These are phyloP conservation scores for Melanerpes aurifrons DNA, from an alignment of 2,113 vertebrate species.

Conservation along the genomic window DNA sequence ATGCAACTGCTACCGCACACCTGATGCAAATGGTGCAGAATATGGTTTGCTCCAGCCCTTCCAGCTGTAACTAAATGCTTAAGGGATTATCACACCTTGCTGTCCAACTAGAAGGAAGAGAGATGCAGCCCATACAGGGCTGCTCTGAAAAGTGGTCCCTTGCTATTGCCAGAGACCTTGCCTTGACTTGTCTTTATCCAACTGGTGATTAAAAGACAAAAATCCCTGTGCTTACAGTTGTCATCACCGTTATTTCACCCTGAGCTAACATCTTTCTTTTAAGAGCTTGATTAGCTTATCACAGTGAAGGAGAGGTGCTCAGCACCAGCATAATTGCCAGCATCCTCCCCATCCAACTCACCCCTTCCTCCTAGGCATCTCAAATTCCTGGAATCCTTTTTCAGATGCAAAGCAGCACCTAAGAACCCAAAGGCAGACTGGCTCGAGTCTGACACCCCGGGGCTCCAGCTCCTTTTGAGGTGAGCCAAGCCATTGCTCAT, in stretches of 20 bases:
- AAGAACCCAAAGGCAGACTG: not conserved
- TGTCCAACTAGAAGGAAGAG: not conserved
- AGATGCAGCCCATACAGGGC: not conserved
- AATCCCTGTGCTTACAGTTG: not conserved
- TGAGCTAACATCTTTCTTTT: not conserved
- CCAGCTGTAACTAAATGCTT: conserved; percentile 1
- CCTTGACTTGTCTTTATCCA: not conserved
- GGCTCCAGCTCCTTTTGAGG: not conserved
- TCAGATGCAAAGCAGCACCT: not conserved
- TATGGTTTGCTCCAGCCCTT: not conserved
- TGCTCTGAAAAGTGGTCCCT: not conserved
- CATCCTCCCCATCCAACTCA: not conserved
- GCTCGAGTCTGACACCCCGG: not conserved
- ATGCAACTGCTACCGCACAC: fast-evolving
- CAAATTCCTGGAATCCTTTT: conserved; percentile 41
- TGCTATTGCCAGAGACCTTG: not conserved
- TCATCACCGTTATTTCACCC: conserved; percentile 22
- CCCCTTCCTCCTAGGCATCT: not conserved
- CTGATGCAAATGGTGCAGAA: not conserved
- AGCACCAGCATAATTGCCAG: fast-evolving
- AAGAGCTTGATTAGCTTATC: not conserved
- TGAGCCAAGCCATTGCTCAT: conserved; percentile 53
- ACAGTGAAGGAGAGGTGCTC: not conserved
- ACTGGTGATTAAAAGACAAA: not conserved
- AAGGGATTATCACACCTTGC: not conserved